phyloP scores from a whole-genome alignment of 2,888 invertebrate species.

The Tortricodes alternella region DNA sequence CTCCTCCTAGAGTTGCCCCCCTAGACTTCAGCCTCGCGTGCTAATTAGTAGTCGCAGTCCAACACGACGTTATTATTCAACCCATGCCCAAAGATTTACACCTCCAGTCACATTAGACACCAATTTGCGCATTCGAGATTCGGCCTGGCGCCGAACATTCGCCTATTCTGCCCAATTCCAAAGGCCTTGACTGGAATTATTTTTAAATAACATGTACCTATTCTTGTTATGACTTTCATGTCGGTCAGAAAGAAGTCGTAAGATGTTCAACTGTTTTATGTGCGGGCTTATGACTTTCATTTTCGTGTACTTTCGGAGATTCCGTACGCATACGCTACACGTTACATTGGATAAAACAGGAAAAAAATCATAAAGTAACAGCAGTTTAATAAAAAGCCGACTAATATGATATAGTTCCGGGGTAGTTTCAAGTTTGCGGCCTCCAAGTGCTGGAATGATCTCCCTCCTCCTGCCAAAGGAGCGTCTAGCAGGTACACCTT shows the following conservation, averaged over 20 bases:
- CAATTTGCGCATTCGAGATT: constrained; percentile 13
- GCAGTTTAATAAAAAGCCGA: too few relatives aligned
- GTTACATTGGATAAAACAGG: not conserved
- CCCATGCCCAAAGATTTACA: constrained; percentile 18
- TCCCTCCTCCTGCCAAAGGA: too few relatives aligned
- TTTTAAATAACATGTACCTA: constrained; percentile 11
- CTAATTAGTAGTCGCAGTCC: constrained; percentile 14
- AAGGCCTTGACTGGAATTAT: constrained; percentile 27
- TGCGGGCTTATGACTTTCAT: not conserved
- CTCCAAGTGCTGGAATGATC: too few relatives aligned
- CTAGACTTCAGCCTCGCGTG: constrained; percentile 1
- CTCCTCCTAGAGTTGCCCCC: not conserved
- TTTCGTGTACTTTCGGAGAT: not conserved
- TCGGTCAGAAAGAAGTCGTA: constrained; percentile 12
- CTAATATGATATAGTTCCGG: too few relatives aligned
- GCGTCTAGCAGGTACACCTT: too few relatives aligned
- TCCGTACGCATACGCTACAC: too few relatives aligned
- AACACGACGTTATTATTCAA: constrained; percentile 14
- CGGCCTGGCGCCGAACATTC: constrained; percentile 4
- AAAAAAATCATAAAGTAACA: too few relatives aligned
- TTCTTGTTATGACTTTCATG: constrained; percentile 11
- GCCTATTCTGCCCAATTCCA: not conserved
- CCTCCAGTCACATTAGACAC: not conserved
- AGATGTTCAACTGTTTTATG: constrained; percentile 12
- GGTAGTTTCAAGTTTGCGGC: too few relatives aligned